A percentile compares a stretch with the other conserved stretches of the same genome.
Conservation (phyloP, 1,140 invertebrate species). For the Andrena cerasifolii region DNA sequence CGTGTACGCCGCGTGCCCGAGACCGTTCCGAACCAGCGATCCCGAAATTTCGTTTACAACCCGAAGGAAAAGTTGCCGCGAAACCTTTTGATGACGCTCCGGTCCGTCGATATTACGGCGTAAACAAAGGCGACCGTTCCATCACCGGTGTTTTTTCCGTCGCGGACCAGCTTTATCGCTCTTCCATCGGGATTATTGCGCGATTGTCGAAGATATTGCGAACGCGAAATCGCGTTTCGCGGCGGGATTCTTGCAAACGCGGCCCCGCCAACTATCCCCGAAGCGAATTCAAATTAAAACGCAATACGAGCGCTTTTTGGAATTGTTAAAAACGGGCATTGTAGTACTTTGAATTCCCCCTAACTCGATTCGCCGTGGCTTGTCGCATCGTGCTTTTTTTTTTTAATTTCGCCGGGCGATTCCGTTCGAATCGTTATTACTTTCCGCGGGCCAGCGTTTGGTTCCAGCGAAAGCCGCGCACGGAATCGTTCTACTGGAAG, state of each 20-base stretch:
- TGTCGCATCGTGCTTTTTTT: not conserved
- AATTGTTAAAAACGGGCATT: constrained; percentile 2
- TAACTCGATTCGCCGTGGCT: constrained; percentile 9
- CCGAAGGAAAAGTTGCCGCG: not conserved
- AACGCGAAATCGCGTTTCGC: constrained; percentile 40
- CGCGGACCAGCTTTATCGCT: constrained; percentile 1
- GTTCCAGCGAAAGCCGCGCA: not conserved
- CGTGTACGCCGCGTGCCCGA: not conserved
- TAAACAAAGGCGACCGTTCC: constrained; percentile 3
- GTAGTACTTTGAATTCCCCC: not conserved
- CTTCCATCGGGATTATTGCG: constrained; percentile 20
- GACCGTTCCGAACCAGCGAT: constrained; percentile 3
- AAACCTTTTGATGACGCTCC: not conserved
- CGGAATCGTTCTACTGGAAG: too few species aligned
- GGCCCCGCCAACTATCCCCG: not conserved
- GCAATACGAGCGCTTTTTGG: not conserved
- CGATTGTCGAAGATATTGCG: constrained; percentile 42
- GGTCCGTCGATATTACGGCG: constrained; percentile 17
- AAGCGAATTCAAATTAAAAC: constrained; percentile 26
- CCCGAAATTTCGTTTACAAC: constrained; percentile 33
- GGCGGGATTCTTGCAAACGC: constrained; percentile 19
- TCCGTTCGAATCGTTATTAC: constrained; percentile 3
- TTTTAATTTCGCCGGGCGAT: not conserved
- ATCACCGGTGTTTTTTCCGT: not conserved
- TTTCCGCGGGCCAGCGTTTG: not conserved